Base-by-base conservation (phyloP, 2,888 invertebrate genomes). In the Proisotoma minuta region DNA sequence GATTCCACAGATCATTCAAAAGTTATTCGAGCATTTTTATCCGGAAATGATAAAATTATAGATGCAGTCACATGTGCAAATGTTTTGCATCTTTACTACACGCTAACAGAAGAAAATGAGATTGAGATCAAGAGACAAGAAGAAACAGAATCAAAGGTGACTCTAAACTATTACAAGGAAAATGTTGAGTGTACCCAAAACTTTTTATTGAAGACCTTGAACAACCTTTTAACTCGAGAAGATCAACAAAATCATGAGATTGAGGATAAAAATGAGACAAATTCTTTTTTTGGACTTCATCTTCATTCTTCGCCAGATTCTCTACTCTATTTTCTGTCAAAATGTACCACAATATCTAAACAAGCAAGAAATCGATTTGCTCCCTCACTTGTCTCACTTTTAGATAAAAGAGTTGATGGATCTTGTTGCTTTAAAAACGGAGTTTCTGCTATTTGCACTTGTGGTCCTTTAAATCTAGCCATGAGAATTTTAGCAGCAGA, bases 401-500 rank as follows among this genome's bases (percentile, higher is more conserved):
- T 54, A 8, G 59, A 65, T 48, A 49, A 20, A 49, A 58, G 65
- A 24, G 58, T 68, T 40, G 61, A 59, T 52, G 59, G 59, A 1
- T 59, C 59, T 2, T n/a, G n/a, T n/a, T n/a, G n/a, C n/a, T n/a
- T n/a, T n/a, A n/a, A n/a, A n/a, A n/a, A n/a, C n/a, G n/a, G n/a
- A n/a, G n/a, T n/a, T n/a, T n/a, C n/a, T n/a, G n/a, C n/a, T n/a
- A n/a, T n/a, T n/a, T 47, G 49, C 40, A 40, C 57, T 48, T 8
- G 34, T 15, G 34, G 34, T 10, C 53, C 61, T 18, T 52, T 61
- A 12, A 63, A 65, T 60, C 50, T 68, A 28, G 60, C 68, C 15
- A 68, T 68, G 68, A 56, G 65, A 60, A 65, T 68, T 29, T 49
- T 65, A 26, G 49, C 62, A 34, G 68, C 58, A 10, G 63, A 63